Conservation (phyloP, 1,140 invertebrate species). For the Akabosia matsudoensis region DNA sequence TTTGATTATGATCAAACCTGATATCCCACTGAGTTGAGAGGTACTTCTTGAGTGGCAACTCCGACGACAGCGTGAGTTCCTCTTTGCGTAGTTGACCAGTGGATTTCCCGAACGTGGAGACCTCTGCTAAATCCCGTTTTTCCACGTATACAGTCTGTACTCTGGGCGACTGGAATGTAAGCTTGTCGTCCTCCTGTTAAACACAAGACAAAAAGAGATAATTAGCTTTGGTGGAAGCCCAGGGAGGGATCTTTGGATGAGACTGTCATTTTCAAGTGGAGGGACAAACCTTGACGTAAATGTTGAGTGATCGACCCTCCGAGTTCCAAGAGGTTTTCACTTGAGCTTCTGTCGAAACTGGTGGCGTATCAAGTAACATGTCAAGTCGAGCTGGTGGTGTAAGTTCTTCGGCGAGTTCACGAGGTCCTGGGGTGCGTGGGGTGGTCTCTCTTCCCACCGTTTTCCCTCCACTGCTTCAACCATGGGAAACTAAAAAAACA, state of each 20-base stretch:
- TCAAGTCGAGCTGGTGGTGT: conserved; percentile 84
- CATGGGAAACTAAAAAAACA: neutral
- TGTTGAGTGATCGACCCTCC: conserved; percentile 94
- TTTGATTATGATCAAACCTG: no score
- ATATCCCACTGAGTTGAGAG: conserved; percentile 81
- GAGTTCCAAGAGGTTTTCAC: conserved; percentile 89
- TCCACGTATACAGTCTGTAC: conserved; percentile 97
- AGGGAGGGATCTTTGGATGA: neutral
- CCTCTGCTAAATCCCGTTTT: conserved; percentile 92
- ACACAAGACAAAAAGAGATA: conserved; percentile 2
- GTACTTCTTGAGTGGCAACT: conserved; percentile 86
- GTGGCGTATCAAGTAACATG: conserved; percentile 92
- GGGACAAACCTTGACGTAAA: conserved; percentile 84
- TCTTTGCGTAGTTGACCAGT: conserved; percentile 92
- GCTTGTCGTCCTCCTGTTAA: conserved; percentile 81
- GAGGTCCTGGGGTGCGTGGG: conserved; percentile 41
- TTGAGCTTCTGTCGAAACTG: conserved; percentile 79
- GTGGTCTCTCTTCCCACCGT: conserved; percentile 38
- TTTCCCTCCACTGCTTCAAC: conserved; percentile 46
- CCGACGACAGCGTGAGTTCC: conserved; percentile 99
- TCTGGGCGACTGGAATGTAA: conserved; percentile 98
- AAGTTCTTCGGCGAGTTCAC: conserved; percentile 72
- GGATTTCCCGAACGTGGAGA: conserved; percentile 95
- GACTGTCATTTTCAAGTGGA: neutral
- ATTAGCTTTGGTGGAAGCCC: no score